Evolutionary conservation across 2,888 invertebrate genomes (phyloP).

Genomic region (Lasioglossum leucozonium): DNA sequence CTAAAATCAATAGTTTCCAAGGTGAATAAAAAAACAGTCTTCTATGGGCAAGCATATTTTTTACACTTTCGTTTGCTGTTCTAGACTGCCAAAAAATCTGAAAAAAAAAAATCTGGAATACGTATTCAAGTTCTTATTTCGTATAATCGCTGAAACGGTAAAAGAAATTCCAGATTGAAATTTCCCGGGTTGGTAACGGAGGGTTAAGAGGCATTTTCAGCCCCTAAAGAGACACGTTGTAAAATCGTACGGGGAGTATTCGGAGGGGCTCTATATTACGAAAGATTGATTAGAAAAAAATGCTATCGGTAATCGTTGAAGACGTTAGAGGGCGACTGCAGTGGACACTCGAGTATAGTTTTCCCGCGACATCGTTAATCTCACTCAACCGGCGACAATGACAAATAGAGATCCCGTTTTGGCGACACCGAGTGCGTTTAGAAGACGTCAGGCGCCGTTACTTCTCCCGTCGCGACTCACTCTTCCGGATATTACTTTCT

Average conservation of each 20-base stretch:
- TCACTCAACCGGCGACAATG: constrained; percentile 61
- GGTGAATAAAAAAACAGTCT: neutral
- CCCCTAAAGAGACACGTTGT: neutral
- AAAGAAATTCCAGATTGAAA: too few species aligned
- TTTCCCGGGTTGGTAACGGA: too few species aligned
- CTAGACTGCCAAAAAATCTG: too few species aligned
- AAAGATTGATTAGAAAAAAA: constrained; percentile 13
- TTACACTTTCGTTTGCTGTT: too few species aligned
- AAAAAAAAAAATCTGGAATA: too few species aligned
- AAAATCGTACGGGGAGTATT: neutral
- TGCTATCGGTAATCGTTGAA: constrained; percentile 52
- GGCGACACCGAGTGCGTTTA: constrained; percentile 43
- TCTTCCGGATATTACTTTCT: constrained; percentile 4
- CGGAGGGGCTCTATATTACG: neutral
- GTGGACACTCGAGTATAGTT: constrained; percentile 28
- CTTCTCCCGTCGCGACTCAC: constrained; percentile 6
- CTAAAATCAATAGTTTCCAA: neutral
- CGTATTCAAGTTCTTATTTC: too few species aligned
- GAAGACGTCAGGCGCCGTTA: constrained; percentile 17
- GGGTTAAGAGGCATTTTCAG: too few species aligned
- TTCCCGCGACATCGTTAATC: constrained; percentile 60
- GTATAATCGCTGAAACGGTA: too few species aligned
- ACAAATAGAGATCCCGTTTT: constrained; percentile 61
- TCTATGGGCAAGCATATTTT: too few species aligned
- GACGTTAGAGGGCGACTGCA: constrained; percentile 25